Conservation (phyloP, 2,888 invertebrate species). For the Zhuqinia jingwanae region DNA sequence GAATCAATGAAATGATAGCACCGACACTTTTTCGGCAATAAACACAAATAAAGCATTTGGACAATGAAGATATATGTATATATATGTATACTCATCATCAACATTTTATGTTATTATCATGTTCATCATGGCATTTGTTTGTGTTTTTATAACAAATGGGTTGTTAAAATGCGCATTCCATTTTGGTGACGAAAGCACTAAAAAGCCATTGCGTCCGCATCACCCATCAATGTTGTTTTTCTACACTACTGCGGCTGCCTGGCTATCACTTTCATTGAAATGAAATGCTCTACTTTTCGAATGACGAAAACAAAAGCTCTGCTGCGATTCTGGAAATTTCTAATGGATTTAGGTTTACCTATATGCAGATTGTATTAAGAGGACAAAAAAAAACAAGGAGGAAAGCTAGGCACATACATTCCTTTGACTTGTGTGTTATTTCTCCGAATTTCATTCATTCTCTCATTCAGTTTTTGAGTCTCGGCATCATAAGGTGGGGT, state of each 20-base stretch:
- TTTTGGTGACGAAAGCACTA: neutral
- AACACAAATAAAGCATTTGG: no score
- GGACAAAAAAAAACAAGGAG: neutral
- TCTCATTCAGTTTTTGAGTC: neutral
- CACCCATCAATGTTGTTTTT: neutral
- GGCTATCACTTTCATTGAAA: neutral
- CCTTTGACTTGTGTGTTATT: neutral
- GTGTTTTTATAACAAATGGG: no score
- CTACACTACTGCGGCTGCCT: no score
- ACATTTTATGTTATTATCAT: no score
- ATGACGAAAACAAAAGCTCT: neutral
- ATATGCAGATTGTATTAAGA: neutral
- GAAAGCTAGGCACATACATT: neutral
- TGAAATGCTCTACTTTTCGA: constrained; percentile 18
- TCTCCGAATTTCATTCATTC: constrained; percentile 24
- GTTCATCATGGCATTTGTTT: no score
- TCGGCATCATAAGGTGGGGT: neutral
- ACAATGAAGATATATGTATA: no score
- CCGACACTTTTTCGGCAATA: no score
- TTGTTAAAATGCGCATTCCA: constrained; percentile 11
- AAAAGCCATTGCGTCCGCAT: neutral
- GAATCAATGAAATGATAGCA: no score
- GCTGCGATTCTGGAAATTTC: neutral
- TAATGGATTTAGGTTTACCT: neutral
- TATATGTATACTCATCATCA: no score